Conservation (phyloP, 2,888 invertebrate genomes). For the Tipula helvola region DNA sequence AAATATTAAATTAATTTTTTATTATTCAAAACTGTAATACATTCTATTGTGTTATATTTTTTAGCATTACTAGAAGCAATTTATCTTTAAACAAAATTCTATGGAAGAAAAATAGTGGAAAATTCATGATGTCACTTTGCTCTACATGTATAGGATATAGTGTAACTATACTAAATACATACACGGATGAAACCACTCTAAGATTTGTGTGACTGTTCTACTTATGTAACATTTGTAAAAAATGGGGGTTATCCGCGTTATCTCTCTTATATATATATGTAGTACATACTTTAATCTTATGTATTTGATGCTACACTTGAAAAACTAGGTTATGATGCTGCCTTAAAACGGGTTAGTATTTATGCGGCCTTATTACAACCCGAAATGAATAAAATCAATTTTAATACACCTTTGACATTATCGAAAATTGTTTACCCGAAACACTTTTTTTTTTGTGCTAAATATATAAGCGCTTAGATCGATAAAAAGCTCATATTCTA, state of each 20-base stretch:
- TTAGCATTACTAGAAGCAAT: conserved; percentile 4
- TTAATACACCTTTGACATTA: neutral
- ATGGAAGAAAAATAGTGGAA: neutral
- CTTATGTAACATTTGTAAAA: neutral
- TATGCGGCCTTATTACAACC: neutral
- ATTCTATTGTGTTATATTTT: neutral
- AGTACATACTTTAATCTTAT: neutral
- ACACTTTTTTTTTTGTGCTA: neutral
- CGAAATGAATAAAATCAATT: neutral
- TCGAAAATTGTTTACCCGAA: neutral
- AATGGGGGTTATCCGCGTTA: neutral
- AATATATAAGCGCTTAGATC: neutral
- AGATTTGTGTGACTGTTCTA: neutral
- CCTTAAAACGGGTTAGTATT: neutral
- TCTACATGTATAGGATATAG: neutral
- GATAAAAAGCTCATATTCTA: neutral
- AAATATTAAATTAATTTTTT: neutral
- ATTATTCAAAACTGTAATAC: neutral
- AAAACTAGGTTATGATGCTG: neutral
- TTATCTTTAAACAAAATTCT: neutral
- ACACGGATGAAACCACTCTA: neutral
- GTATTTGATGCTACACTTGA: neutral
- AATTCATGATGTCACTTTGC: neutral
- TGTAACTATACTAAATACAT: neutral
- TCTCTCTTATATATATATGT: neutral